Evolutionary conservation across 2,888 invertebrate genomes (phyloP).

Genomic region (Synergus umbraculus): DNA sequence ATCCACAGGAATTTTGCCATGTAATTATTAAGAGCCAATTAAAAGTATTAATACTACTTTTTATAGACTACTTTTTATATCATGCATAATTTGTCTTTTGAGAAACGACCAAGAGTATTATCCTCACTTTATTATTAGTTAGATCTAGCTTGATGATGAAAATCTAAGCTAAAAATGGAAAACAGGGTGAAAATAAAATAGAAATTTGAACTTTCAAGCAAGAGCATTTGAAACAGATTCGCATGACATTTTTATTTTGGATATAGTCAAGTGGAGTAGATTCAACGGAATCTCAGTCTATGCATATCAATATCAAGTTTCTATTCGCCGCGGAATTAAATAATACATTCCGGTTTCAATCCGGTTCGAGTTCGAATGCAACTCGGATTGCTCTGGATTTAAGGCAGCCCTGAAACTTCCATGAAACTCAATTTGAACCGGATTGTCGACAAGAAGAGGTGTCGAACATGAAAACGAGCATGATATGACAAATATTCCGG

Average conservation of each 20-base stretch:
- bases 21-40: neutral
- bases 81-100: neutral
- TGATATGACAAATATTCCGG: neutral
- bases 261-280: neutral
- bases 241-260: neutral
- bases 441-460: conserved; percentile 6
- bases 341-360: conserved; percentile 18
- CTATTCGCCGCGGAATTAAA: neutral
- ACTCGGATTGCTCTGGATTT: conserved; percentile 7
- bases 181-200: neutral
- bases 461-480: neutral
- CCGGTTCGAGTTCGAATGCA: conserved; percentile 9
- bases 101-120: neutral
- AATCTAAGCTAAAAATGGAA: neutral
- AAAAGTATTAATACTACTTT: neutral
- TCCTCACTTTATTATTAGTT: neutral
- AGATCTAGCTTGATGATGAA: neutral
- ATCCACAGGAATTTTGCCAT: neutral
- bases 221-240: neutral
- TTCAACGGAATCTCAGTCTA: neutral
- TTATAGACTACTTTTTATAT: neutral
- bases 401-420: conserved; percentile 25
- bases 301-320: neutral
- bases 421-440: conserved; percentile 32
- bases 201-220: neutral